These are phyloP conservation scores for Nerophis ophidion DNA, from an alignment of 2,113 vertebrate species.

Conservation along the genomic window DNA sequence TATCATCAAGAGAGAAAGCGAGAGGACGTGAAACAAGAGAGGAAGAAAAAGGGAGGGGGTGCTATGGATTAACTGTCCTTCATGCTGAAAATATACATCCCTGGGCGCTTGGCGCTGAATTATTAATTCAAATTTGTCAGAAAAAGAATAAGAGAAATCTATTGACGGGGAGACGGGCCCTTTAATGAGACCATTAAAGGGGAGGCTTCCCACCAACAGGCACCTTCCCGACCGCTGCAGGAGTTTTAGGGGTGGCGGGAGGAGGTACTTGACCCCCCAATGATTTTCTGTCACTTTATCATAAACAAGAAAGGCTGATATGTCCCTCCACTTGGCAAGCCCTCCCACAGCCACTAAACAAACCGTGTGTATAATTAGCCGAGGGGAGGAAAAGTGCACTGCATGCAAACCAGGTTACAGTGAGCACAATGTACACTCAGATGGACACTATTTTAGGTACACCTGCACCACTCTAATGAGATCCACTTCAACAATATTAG, in stretches of 20 bases:
- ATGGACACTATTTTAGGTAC: slow-evolving; percentile 3
- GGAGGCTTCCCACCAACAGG: slow-evolving; percentile 61
- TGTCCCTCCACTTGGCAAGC: slow-evolving; percentile 35
- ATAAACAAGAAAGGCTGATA: slow-evolving; percentile 71
- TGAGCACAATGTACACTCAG: neutral
- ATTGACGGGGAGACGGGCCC: slow-evolving; percentile 71
- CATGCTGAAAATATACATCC: slow-evolving; percentile 78
- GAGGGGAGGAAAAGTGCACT: slow-evolving; percentile 62
- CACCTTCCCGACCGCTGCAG: slow-evolving; percentile 63
- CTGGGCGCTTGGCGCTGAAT: slow-evolving; percentile 74
- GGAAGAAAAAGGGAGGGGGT: slow-evolving; percentile 35
- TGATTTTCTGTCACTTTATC: slow-evolving; percentile 76
- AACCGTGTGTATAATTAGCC: slow-evolving; percentile 64
- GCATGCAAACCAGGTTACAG: slow-evolving; percentile 60
- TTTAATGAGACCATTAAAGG: slow-evolving; percentile 78
- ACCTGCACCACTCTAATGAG: neutral
- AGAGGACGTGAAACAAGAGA: slow-evolving; percentile 24
- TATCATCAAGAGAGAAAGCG: slow-evolving; percentile 47
- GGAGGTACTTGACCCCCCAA: slow-evolving; percentile 69
- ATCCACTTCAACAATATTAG: no score
- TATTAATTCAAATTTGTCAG: slow-evolving; percentile 83
- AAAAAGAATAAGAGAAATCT: slow-evolving; percentile 75
- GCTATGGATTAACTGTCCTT: slow-evolving; percentile 84
- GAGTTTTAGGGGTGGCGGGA: slow-evolving; percentile 55
- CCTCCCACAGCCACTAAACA: slow-evolving; percentile 42